Evolutionary conservation across 2,113 vertebrate genomes (phyloP).

Genomic region (Centrocercus urophasianus): DNA sequence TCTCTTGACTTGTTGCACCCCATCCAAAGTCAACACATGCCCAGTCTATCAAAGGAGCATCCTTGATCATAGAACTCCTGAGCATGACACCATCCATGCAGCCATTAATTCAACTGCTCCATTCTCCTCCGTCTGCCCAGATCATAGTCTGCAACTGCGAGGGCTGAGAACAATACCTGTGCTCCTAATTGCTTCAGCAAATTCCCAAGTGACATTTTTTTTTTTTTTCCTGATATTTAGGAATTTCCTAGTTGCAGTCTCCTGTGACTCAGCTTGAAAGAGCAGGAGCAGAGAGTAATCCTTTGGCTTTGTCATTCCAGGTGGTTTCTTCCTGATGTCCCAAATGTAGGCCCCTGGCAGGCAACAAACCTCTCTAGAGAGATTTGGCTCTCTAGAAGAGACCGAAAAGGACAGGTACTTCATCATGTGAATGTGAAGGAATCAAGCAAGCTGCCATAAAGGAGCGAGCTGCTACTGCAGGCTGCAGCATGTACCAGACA

Average conservation of each 20-base stretch:
- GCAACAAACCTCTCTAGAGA: neutral
- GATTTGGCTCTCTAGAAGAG: neutral
- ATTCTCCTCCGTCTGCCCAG: neutral
- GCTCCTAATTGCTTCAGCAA: neutral
- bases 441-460: neutral
- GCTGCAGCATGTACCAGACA: accelerated
- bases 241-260: neutral
- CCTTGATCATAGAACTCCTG: neutral
- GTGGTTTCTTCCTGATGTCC: neutral
- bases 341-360: neutral
- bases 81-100: neutral
- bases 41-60: neutral
- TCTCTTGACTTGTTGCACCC: neutral
- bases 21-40: neutral
- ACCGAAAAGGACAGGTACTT: neutral
- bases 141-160: neutral
- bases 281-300: neutral
- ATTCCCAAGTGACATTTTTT: neutral
- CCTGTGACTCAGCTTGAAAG: neutral
- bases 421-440: neutral
- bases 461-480: accelerated
- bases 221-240: neutral
- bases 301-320: neutral
- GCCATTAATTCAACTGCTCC: neutral
- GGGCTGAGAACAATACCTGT: neutral